Evolutionary conservation across 2,888 invertebrate species (phyloP).

Genomic region (Eurytoma adleriae): DNA sequence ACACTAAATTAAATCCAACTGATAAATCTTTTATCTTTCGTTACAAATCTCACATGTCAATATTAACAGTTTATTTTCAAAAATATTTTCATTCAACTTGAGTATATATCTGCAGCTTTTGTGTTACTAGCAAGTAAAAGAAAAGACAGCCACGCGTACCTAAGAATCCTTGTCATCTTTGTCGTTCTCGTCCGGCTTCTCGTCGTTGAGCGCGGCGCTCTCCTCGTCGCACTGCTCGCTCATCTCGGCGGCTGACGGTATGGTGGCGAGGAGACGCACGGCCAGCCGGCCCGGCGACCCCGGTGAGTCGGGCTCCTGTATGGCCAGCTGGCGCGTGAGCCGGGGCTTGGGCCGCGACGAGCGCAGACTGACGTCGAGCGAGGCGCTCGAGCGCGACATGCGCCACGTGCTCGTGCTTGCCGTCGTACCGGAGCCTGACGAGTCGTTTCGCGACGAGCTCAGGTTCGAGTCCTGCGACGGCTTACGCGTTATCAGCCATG

Average conservation of each 20-base stretch:
- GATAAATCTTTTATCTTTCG: too few relatives aligned
- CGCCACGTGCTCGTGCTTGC: conserved; percentile 94
- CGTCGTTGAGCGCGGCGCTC: conserved; percentile 43
- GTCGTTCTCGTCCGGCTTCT: conserved; percentile 23
- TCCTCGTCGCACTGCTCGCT: conserved; percentile 82
- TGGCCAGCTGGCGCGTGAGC: conserved; percentile 87
- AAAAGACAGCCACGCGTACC: background rate
- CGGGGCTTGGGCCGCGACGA: conserved; percentile 81
- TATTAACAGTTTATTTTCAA: too few relatives aligned
- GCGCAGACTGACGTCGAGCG: conserved; percentile 77
- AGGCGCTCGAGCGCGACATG: conserved; percentile 89
- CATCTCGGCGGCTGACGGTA: conserved; percentile 85
- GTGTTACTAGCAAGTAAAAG: background rate
- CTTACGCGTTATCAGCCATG: conserved; percentile 94
- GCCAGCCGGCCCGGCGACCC: conserved; percentile 78
- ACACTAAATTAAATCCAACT: too few relatives aligned
- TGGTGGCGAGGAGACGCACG: conserved; percentile 83
- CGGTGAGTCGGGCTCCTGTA: conserved; percentile 86
- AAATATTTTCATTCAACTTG: too few relatives aligned
- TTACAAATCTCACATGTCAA: too few relatives aligned
- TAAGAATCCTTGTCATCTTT: conserved; percentile 36
- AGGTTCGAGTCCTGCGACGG: conserved; percentile 95
- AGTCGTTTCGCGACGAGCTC: conserved; percentile 93
- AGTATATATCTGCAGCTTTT: background rate
- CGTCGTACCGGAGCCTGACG: conserved; percentile 91